Conservation (phyloP, 2,797 vertebrate genomes). For the Artibeus jamaicensis region DNA sequence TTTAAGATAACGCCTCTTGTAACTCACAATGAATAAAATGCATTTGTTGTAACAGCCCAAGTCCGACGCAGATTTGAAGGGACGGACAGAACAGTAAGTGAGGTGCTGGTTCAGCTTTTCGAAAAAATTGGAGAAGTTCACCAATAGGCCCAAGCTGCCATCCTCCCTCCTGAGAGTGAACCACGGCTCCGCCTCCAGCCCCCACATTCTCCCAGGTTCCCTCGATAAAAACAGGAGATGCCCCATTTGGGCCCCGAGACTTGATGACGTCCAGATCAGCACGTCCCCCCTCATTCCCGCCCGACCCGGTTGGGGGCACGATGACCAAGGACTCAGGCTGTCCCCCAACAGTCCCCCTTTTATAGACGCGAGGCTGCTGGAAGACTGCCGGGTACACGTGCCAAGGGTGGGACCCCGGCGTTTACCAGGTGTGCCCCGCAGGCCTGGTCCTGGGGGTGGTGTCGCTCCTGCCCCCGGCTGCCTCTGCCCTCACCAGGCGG, state of each 20-base stretch:
- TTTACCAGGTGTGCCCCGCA: accelerated
- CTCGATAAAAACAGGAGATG: accelerated
- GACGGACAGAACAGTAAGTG: accelerated
- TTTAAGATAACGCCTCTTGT: not conserved
- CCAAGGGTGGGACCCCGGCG: accelerated
- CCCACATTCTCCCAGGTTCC: accelerated
- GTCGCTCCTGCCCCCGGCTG: not conserved
- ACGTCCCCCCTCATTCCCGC: accelerated
- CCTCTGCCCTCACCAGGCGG: no score
- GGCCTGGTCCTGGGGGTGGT: not conserved
- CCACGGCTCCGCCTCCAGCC: accelerated
- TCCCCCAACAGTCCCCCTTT: accelerated
- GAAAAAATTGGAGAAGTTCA: no score
- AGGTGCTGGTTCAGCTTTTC: accelerated
- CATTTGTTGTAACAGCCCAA: not conserved
- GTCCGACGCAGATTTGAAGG: no score
- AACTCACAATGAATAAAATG: not conserved
- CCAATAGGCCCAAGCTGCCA: no score
- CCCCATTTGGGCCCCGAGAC: accelerated
- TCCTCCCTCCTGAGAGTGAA: no score
- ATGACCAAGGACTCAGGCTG: accelerated
- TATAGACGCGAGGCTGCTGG: accelerated
- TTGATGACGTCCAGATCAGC: accelerated
- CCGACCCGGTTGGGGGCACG: accelerated
- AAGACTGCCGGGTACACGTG: accelerated